Evolutionary conservation across 2,797 vertebrate genomes (phyloP), one percentile per base, ranked within the genome.

Genomic region (Fringilla coelebs): DNA sequence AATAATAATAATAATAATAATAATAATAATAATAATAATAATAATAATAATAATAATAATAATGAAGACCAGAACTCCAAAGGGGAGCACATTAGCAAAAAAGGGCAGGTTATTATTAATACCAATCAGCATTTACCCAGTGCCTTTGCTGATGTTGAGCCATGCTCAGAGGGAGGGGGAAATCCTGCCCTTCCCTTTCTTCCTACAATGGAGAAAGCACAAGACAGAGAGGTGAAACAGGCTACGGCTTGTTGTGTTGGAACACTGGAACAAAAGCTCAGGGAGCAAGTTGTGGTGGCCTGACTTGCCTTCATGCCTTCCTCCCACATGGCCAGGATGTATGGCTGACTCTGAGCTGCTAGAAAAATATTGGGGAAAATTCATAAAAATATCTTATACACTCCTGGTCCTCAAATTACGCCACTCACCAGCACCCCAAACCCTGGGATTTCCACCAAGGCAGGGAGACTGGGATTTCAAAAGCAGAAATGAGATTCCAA

Each of bases 81-180:
- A 73, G 60, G 63, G 31, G 45, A 94, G 45, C 70, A 43, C 62
- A 81, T 86, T 67, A 93, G 49, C 85, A 84, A 70, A 84, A 83
- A 81, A 31, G 73, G 79, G 58, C 63, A 84, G 73, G 55, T 66
- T 96, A 60, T 91, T 81, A 95, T 88, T 94, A 96, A 88, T 79
- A 89, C 60, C 71, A 86, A 74, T 92, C 73, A 63, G 66, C 66
- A 73, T 93, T 94, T 93, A 90, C 60, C 38, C 76, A 88, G 89
- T 12, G 17, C 89, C 85, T 94, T 76, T 81, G 70, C 81, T 80
- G 62, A 68, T 75, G 66, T 84, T 92, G 51, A 94, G 87, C 82
- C 85, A 85, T 0, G 0, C 36, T 89, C 70, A 51, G 43, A 70
- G 40, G 66, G 60, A 89, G 58, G 29, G 46, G 76, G 60, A 79